phyloP scores from a whole-genome alignment of 2,113 vertebrate genomes.

The Bombycilla garrulus region DNA sequence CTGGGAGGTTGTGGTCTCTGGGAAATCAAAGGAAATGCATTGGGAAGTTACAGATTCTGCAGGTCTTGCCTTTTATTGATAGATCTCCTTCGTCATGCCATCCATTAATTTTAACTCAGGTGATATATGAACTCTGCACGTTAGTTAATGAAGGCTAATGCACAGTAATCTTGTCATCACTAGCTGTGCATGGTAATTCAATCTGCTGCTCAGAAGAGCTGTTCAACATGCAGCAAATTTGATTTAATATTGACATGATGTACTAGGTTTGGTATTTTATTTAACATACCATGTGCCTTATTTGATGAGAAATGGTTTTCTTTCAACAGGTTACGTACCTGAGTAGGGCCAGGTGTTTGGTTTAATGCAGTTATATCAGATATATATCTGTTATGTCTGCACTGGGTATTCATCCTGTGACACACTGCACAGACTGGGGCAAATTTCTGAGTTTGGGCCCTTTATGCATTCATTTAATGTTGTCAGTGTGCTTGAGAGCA shows the following conservation, averaged over 20 bases:
- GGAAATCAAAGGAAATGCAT: background rate
- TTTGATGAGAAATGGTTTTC: slow-evolving; percentile 27
- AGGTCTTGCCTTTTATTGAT: slow-evolving; percentile 17
- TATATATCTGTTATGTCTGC: background rate
- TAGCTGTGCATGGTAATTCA: slow-evolving; percentile 55
- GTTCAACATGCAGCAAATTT: slow-evolving; percentile 35
- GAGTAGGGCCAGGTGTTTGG: background rate
- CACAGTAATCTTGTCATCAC: slow-evolving; percentile 31
- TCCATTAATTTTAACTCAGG: slow-evolving; percentile 31
- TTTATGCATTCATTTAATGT: background rate
- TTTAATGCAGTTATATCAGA: background rate
- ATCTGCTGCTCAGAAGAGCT: background rate
- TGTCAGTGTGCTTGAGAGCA: background rate
- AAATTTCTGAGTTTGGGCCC: background rate
- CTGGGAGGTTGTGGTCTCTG: background rate
- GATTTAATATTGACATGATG: slow-evolving; percentile 43
- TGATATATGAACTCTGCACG: slow-evolving; percentile 30
- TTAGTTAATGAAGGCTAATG: slow-evolving; percentile 51
- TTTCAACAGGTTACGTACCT: background rate
- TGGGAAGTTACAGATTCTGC: background rate
- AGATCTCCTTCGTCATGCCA: background rate
- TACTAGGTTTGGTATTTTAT: slow-evolving; percentile 39
- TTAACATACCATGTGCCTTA: slow-evolving; percentile 21
- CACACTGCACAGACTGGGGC: background rate
- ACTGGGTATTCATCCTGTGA: background rate